These are phyloP conservation scores for Spialia ferax DNA, from an alignment of 2,888 invertebrate genomes.

Conservation along the genomic window DNA sequence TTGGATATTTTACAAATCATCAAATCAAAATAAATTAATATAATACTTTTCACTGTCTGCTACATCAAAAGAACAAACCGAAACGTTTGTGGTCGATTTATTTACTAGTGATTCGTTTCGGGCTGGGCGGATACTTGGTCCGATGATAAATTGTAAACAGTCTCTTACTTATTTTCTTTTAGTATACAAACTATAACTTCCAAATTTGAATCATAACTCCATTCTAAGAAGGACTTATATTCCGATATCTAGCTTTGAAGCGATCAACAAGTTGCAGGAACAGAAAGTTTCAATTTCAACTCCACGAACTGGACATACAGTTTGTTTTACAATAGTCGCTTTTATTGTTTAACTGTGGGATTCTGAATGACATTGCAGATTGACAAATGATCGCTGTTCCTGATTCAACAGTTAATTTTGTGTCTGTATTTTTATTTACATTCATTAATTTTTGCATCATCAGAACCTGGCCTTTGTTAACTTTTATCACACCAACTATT, in stretches of 20 bases:
- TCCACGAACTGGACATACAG: slow-evolving; percentile 54
- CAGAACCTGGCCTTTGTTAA: slow-evolving; percentile 3
- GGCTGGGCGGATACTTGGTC: slow-evolving; percentile 82
- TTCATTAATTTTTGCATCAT: slow-evolving; percentile 24
- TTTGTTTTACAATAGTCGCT: slow-evolving; percentile 52
- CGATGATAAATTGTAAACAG: slow-evolving; percentile 81
- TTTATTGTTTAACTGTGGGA: slow-evolving; percentile 55
- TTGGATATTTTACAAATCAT: slow-evolving; percentile 51
- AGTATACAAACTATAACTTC: slow-evolving; percentile 45
- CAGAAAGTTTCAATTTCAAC: slow-evolving; percentile 57
- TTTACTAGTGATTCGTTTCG: slow-evolving; percentile 84
- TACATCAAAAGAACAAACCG: slow-evolving; percentile 74
- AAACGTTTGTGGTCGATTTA: slow-evolving; percentile 83
- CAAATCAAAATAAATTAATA: slow-evolving; percentile 65
- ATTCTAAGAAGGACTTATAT: slow-evolving; percentile 48
- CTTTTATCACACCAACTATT: slow-evolving; percentile 32
- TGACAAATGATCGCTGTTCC: slow-evolving; percentile 81
- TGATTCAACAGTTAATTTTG: slow-evolving; percentile 80
- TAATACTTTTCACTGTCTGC: slow-evolving; percentile 56
- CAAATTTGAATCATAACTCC: slow-evolving; percentile 55
- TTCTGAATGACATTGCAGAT: slow-evolving; percentile 76
- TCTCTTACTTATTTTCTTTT: slow-evolving; percentile 74
- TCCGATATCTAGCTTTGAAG: slow-evolving; percentile 16
- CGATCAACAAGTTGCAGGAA: slow-evolving; percentile 41
- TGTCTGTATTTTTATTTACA: slow-evolving; percentile 61